Base-by-base conservation (phyloP, 2,113 vertebrate genomes). In the Cephalopholis sonnerati region DNA sequence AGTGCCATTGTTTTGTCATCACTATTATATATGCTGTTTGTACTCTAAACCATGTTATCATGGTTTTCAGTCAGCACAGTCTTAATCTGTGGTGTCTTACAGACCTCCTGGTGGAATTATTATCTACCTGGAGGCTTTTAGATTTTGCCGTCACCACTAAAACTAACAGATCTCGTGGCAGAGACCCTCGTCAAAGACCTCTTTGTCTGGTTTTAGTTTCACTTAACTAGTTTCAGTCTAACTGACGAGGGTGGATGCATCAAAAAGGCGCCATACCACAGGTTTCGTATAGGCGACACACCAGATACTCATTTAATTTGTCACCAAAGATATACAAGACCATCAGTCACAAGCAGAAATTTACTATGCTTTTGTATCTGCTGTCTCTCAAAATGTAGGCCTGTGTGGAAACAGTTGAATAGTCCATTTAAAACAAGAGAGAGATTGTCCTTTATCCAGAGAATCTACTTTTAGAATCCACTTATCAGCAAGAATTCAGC, bases 401-500 rank as follows among this genome's bases (percentile, higher is more conserved):
- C 15, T 15, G 6, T n/a, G 32, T 83, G 15, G 58, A 36, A 27
- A 46, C 32, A 25, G 18, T 54, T 53, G 3, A 65, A 22, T 27
- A 22, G 0, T 17, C 12, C 15, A 55, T 0, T 44, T 72, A 67
- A 36, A 36, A 36, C 32, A 36, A 57, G 48, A 51, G 4, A 16
- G 1, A 51, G 29, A 46, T 11, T 73, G 36, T 5, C 25, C 36
- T 80, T 65, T 74, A 57, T 27, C 11, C 50, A 22, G 29, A 62
- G 0, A 44, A 11, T 44, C 41, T 44, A 44, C 9, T 10, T n/a
- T 71, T 78, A 41, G 10, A 55, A 59, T 7, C 10, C 8, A 5
- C 3, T 20, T 44, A 36, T 70, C 73, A 69, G 46, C 51, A 83
- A n/a, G 12, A 57, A 46, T 76, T 29, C 64, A 61, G 17, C 58